Percentiles rank a stretch among this genome's conserved stretches.
Conservation (phyloP, 2,888 invertebrate species). For the Cybosia mesomella region DNA sequence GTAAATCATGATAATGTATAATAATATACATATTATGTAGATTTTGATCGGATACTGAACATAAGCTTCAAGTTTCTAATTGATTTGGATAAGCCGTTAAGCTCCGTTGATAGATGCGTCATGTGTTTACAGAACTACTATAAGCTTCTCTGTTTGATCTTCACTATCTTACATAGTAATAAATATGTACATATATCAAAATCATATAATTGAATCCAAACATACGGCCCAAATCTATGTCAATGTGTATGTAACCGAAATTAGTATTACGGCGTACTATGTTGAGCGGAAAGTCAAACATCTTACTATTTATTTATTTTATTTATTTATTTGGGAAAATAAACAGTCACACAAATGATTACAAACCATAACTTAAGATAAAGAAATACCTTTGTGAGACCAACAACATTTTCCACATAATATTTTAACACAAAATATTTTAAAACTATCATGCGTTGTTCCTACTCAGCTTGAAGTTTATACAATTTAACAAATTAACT, state of each 20-base stretch:
- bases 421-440: too few relatives aligned
- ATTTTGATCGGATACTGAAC: constrained; percentile 54
- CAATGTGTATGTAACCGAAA: constrained; percentile 21
- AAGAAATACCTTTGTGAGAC: too few relatives aligned
- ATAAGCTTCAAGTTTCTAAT: constrained; percentile 81
- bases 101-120: constrained; percentile 82
- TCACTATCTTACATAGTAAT: constrained; percentile 31
- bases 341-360: too few relatives aligned
- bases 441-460: too few relatives aligned
- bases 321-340: too few relatives aligned
- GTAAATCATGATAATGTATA: constrained; percentile 15
- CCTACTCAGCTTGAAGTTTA: too few relatives aligned
- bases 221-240: constrained; percentile 32
- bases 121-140: constrained; percentile 72
- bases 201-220: constrained; percentile 45
- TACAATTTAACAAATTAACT: too few relatives aligned
- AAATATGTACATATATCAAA: constrained; percentile 22
- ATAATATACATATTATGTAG: constrained; percentile 20
- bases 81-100: constrained; percentile 86
- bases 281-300: neutral
- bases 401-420: too few relatives aligned
- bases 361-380: too few relatives aligned
- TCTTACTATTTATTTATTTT: too few relatives aligned
- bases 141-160: constrained; percentile 56
- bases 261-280: constrained; percentile 7